These are phyloP conservation scores for Diplodus sargus DNA, from an alignment of 2,797 vertebrate species.

Conservation along the genomic window DNA sequence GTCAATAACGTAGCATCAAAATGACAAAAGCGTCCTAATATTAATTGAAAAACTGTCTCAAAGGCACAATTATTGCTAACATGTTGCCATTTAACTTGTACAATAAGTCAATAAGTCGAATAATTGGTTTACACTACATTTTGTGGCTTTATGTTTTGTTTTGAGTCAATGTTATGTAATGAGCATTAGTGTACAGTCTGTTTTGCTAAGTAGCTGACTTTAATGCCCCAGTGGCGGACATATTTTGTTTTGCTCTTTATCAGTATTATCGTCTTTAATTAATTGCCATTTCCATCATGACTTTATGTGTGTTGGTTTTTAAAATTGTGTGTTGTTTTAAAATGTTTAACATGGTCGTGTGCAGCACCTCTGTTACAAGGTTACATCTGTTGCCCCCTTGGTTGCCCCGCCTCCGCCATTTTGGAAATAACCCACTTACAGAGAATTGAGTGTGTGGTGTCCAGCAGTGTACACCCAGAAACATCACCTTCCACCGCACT, in stretches of 20 bases:
- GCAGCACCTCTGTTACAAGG: not conserved
- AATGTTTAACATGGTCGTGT: not conserved
- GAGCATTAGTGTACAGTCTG: not conserved
- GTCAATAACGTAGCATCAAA: not conserved
- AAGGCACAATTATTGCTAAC: not conserved
- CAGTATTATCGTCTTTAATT: not conserved
- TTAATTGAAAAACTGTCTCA: not conserved
- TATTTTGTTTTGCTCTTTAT: not conserved
- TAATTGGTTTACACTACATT: not conserved
- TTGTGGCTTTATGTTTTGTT: not conserved
- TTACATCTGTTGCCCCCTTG: too few relatives aligned
- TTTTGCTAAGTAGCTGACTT: not conserved
- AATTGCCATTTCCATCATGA: not conserved
- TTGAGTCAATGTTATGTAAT: slow-evolving; percentile 9
- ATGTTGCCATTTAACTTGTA: not conserved
- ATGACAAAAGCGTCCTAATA: not conserved
- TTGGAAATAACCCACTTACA: slow-evolving; percentile 10
- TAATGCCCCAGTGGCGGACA: not conserved
- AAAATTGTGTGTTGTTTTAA: not conserved
- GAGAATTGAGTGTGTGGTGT: slow-evolving; percentile 1
- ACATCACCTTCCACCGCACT: not conserved
- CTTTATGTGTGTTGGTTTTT: not conserved
- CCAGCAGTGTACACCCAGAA: not conserved
- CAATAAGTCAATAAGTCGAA: too few relatives aligned
- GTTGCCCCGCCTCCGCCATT: slow-evolving; percentile 42